Evolutionary conservation across 2,797 vertebrate species (phyloP).

Genomic region (Schizothorax lantsangensis): DNA sequence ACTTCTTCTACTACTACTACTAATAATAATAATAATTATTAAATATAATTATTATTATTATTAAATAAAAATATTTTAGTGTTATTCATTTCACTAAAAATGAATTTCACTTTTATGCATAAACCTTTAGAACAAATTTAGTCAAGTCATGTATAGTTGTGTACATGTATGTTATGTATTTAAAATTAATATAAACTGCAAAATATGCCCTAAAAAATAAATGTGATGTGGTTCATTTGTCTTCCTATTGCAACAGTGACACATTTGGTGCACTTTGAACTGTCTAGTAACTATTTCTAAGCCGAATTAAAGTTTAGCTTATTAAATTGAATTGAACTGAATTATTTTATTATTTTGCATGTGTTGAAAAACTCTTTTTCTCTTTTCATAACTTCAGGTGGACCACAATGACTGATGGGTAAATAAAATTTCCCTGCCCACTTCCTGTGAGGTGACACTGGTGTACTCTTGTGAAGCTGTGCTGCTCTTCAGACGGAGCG

Average conservation of each 20-base stretch:
- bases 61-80: not conserved
- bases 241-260: too few species aligned
- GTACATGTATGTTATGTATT: not conserved
- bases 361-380: not conserved
- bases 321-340: too few species aligned
- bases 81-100: not conserved
- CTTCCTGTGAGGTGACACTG: not conserved
- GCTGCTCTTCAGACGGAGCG: not conserved
- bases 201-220: not conserved
- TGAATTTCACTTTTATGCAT: not conserved
- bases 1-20: too few species aligned
- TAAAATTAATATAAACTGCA: not conserved
- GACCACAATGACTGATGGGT: not conserved
- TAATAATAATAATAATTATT: too few species aligned
- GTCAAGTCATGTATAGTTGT: not conserved
- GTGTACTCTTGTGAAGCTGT: not conserved
- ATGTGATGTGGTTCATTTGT: too few species aligned
- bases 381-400: not conserved
- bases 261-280: not conserved
- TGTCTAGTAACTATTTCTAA: not conserved
- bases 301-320: not conserved
- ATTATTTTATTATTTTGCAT: not conserved
- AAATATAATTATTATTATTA: not conserved
- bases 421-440: not conserved
- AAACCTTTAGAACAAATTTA: not conserved